A percentile compares a stretch with the other conserved stretches of the same genome.
These are phyloP conservation scores for Caenorhabditis tropicalis DNA, from an alignment of 1,140 invertebrate genomes.

Conservation along the genomic window DNA sequence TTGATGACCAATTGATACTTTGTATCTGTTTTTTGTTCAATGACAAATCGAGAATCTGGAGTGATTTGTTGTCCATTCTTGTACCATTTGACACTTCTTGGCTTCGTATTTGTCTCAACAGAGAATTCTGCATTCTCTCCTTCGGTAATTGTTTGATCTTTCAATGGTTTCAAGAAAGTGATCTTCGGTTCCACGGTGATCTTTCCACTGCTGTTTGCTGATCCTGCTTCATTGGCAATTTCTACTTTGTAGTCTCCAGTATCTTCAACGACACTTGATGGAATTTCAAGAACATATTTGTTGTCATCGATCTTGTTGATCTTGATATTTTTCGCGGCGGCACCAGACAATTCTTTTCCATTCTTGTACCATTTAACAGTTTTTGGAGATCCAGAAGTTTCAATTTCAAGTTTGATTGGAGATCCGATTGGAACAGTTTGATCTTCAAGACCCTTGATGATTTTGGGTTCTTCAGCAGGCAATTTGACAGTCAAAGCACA, in stretches of 20 bases:
- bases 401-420: slow-evolving; percentile 76
- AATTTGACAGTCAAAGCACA: slow-evolving; percentile 69
- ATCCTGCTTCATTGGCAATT: slow-evolving; percentile 63
- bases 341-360: slow-evolving; percentile 71
- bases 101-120: slow-evolving; percentile 78
- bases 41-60: slow-evolving; percentile 76
- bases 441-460: slow-evolving; percentile 64
- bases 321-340: slow-evolving; percentile 63
- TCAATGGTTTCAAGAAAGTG: slow-evolving; percentile 66
- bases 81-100: slow-evolving; percentile 79
- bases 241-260: slow-evolving; percentile 71
- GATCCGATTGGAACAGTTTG: slow-evolving; percentile 57
- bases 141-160: slow-evolving; percentile 66
- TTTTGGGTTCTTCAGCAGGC: slow-evolving; percentile 54
- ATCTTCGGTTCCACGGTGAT: slow-evolving; percentile 65
- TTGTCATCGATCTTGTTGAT: slow-evolving; percentile 72
- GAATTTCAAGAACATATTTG: slow-evolving; percentile 71
- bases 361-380: slow-evolving; percentile 78
- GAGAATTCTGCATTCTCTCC: slow-evolving; percentile 67
- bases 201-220: slow-evolving; percentile 62
- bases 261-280: slow-evolving; percentile 66
- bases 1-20: slow-evolving; percentile 77
- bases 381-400: slow-evolving; percentile 82
- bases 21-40: slow-evolving; percentile 82
- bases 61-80: slow-evolving; percentile 76